Evolutionary conservation across 2,888 invertebrate species (phyloP), one percentile per base, ranked within the genome.

Genomic region (Polyploca ridens): DNA sequence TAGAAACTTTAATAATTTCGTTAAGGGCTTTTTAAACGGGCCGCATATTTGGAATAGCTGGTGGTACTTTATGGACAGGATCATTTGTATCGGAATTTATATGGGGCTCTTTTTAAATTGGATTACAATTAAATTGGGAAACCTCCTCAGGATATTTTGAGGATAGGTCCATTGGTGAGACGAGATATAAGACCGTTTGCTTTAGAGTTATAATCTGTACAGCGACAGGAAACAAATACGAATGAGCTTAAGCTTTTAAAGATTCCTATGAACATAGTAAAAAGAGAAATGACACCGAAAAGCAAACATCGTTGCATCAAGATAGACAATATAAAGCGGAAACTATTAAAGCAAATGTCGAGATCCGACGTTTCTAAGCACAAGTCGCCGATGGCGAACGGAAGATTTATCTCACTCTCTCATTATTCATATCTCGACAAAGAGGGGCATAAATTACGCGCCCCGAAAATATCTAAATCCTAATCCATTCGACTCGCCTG

Each of bases 371-470:
- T 64, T 57, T 75, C 76, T 68, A 73, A 70, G 77, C 77, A 70
- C 72, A 64, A 78, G 79, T 79, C 78, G 78, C 79, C 84, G 86
- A 85, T 84, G 83, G 81, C 82, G 70, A 67, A 71, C 74, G 70
- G 72, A 74, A 85, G 83, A 87, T 88, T 83, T 84, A 89, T 87
- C 87, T 85, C 82, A 78, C 83, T 81, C 85, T 79, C 86, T 87
- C 90, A 89, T 91, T 91, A 92, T 91, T 93, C 93, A 93, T 93
- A 93, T 90, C 90, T 87, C 89, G 86, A 92, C 90, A 91, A 90
- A 90, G 92, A 89, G 86, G 84, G 82, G 89, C 90, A 93, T 93
- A 93, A 91, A 93, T 93, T 91, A 93, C 88, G 84, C 87, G 90
- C 74, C 85, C 90, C 90, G 86, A 93, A 92, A 92, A 93, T 93